Conservation (phyloP, 2,888 invertebrate species). For the Leptinotarsa rubiginosa region DNA sequence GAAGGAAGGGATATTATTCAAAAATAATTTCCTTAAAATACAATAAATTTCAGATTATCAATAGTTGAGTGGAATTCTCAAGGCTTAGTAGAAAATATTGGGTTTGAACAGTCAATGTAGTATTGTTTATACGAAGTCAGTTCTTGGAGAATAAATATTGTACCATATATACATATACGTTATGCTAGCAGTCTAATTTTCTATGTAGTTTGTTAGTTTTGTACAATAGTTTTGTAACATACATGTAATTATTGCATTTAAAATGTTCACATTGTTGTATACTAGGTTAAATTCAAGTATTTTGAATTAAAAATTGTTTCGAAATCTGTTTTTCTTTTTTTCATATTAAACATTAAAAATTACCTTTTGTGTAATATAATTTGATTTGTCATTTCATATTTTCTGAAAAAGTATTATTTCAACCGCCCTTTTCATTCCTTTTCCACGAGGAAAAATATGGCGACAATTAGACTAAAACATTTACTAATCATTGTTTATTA, state of each 20-base stretch:
- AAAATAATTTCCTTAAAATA: background rate
- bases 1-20: too few relatives aligned
- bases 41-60: too few relatives aligned
- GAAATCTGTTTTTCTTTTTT: constrained; percentile 39
- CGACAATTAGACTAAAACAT: too few relatives aligned
- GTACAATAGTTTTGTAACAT: constrained; percentile 71
- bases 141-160: constrained; percentile 54
- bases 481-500: too few relatives aligned
- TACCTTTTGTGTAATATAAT: too few relatives aligned
- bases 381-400: too few relatives aligned
- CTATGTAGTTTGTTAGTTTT: constrained; percentile 72
- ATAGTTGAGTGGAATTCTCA: background rate
- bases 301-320: constrained; percentile 60
- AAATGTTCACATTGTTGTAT: constrained; percentile 62
- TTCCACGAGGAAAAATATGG: too few relatives aligned
- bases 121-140: constrained; percentile 1
- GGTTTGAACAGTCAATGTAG: too few relatives aligned
- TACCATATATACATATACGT: constrained; percentile 60
- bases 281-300: constrained; percentile 60
- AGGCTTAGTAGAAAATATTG: background rate
- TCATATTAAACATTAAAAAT: too few relatives aligned
- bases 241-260: constrained; percentile 58
- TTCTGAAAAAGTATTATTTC: too few relatives aligned
- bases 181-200: constrained; percentile 67
- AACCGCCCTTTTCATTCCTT: too few relatives aligned